These are phyloP conservation scores for Oreohelix idahoensis DNA, from an alignment of 1,140 invertebrate genomes.

Conservation along the genomic window DNA sequence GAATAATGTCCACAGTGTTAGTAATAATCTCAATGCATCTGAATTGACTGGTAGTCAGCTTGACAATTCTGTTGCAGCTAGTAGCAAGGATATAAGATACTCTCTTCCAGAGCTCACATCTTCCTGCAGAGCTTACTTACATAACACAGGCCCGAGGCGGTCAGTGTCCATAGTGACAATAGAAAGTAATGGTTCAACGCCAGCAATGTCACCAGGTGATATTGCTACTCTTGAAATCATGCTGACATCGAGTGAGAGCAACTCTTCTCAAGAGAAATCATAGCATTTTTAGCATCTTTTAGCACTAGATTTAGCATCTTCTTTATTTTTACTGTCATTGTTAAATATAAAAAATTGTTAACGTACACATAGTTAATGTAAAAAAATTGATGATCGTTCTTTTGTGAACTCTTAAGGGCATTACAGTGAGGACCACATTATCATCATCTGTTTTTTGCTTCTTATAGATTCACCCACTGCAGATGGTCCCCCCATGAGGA, in stretches of 20 bases:
- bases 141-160: background rate
- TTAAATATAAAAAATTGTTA: too few species aligned
- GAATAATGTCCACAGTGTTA: background rate
- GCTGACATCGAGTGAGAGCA: background rate
- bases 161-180: background rate
- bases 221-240: background rate
- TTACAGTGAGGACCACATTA: too few species aligned
- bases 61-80: background rate
- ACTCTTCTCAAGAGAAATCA: background rate
- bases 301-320: too few species aligned
- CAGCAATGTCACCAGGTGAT: background rate
- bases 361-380: too few species aligned
- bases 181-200: background rate
- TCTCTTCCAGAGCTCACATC: background rate
- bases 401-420: too few species aligned
- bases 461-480: too few species aligned
- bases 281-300: background rate
- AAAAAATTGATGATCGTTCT: too few species aligned
- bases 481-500: too few species aligned
- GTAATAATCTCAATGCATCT: background rate
- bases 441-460: too few species aligned
- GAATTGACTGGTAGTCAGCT: too few species aligned
- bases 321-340: too few species aligned
- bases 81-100: background rate
- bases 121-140: background rate